A percentile compares a stretch with the other conserved stretches of the same genome.
phyloP scores from a whole-genome alignment of 2,113 vertebrate genomes.

The Hemichromis elongatus region DNA sequence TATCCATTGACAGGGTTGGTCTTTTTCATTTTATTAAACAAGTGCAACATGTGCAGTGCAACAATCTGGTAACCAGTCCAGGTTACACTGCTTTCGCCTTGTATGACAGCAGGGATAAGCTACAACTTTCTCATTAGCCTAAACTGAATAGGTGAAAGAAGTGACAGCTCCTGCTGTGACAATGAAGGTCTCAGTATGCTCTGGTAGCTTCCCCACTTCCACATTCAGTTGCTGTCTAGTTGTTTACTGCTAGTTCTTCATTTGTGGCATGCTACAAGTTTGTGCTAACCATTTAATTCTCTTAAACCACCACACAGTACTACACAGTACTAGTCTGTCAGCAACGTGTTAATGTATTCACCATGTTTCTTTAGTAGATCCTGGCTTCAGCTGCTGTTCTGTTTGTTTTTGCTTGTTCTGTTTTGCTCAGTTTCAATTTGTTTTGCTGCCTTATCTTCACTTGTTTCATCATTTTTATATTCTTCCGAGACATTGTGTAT shows the following conservation, averaged over 20 bases:
- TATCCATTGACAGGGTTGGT: neutral
- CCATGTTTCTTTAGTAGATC: neutral
- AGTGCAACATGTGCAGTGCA: neutral
- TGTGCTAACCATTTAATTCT: neutral
- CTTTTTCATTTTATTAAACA: neutral
- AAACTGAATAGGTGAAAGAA: neutral
- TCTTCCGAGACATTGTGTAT: neutral
- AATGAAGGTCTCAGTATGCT: neutral
- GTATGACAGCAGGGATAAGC: neutral
- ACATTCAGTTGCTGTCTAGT: neutral
- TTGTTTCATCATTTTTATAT: neutral
- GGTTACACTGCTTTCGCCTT: neutral
- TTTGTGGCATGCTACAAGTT: neutral
- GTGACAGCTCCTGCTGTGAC: neutral
- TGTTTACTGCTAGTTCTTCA: neutral
- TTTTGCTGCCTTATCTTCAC: neutral
- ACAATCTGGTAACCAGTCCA: neutral
- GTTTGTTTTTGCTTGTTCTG: neutral
- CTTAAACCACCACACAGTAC: neutral
- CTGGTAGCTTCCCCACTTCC: neutral
- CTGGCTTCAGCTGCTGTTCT: neutral
- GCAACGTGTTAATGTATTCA: neutral
- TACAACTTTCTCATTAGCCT: neutral
- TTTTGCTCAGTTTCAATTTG: neutral
- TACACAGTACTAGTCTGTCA: too few relatives aligned